These are phyloP conservation scores for Drosophila pegasa DNA, from an alignment of 2,888 invertebrate species.

Conservation along the genomic window DNA sequence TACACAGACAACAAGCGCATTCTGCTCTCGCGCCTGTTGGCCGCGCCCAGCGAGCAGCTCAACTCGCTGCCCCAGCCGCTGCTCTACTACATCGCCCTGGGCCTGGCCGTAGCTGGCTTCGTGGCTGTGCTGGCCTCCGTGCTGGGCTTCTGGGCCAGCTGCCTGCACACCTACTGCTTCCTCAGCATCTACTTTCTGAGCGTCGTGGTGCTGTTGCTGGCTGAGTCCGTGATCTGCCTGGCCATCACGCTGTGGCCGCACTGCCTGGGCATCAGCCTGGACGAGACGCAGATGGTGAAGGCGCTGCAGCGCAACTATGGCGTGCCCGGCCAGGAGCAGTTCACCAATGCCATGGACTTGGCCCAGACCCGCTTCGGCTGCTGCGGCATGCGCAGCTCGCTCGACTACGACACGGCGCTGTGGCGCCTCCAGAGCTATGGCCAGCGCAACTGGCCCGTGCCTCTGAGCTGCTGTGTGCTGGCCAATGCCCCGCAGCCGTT, in stretches of 20 bases:
- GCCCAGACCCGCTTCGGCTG: slow-evolving; percentile 91
- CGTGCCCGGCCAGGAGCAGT: slow-evolving; percentile 88
- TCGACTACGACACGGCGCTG: slow-evolving; percentile 92
- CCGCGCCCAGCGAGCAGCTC: slow-evolving; percentile 86
- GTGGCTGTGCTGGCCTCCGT: slow-evolving; percentile 89
- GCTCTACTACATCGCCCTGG: slow-evolving; percentile 91
- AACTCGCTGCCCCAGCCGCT: slow-evolving; percentile 89
- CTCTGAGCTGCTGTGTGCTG: slow-evolving; percentile 89
- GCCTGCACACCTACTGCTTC: slow-evolving; percentile 90
- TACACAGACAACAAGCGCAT: slow-evolving; percentile 90
- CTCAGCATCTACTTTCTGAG: slow-evolving; percentile 90
- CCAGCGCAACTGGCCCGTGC: slow-evolving; percentile 89
- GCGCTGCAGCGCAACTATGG: slow-evolving; percentile 91
- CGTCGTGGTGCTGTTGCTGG: slow-evolving; percentile 88
- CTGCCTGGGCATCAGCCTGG: slow-evolving; percentile 90
- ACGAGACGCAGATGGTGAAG: slow-evolving; percentile 89
- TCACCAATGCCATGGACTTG: slow-evolving; percentile 92
- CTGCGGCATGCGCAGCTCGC: slow-evolving; percentile 91
- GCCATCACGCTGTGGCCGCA: slow-evolving; percentile 91
- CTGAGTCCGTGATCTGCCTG: slow-evolving; percentile 90
- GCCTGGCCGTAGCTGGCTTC: slow-evolving; percentile 89
- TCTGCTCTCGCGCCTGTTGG: slow-evolving; percentile 89
- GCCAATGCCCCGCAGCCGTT: slow-evolving; percentile 86
- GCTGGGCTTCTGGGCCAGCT: slow-evolving; percentile 93
- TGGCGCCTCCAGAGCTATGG: slow-evolving; percentile 92